A percentile compares a stretch with the other conserved stretches of the same genome.
Evolutionary conservation across 2,797 vertebrate species (phyloP).

Genomic region (Gymnoscopelus microlampas): DNA sequence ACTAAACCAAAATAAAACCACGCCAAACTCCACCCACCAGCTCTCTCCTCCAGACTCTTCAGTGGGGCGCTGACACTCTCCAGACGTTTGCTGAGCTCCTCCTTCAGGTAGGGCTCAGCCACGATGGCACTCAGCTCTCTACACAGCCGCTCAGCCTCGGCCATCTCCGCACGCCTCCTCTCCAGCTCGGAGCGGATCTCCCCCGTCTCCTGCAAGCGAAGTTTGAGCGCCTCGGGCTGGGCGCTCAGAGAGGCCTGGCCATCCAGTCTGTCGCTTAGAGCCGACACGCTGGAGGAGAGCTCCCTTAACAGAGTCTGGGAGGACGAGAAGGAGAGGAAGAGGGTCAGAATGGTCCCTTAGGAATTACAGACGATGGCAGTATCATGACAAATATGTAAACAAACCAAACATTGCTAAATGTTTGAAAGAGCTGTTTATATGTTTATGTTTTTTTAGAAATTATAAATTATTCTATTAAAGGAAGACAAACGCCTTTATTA

Average conservation of each 20-base stretch:
- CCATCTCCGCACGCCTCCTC: conserved; percentile 84
- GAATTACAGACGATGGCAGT: background rate
- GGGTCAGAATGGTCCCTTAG: background rate
- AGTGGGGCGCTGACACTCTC: conserved; percentile 90
- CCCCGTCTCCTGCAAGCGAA: conserved; percentile 92
- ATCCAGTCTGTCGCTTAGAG: conserved; percentile 86
- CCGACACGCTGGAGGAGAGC: conserved; percentile 87
- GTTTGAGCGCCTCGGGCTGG: conserved; percentile 91
- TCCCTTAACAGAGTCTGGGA: conserved; percentile 83
- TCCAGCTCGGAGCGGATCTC: conserved; percentile 94
- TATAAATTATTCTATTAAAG: too few species aligned
- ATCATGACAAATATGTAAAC: too few species aligned
- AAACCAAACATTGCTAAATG: too few species aligned
- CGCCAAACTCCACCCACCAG: conserved; percentile 79
- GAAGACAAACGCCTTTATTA: too few species aligned
- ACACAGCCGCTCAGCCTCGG: conserved; percentile 88
- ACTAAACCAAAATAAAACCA: background rate
- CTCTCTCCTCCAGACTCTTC: conserved; percentile 92
- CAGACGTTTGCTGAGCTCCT: conserved; percentile 94
- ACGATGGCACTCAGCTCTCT: conserved; percentile 90
- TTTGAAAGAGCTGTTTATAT: too few species aligned
- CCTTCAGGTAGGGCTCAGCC: conserved; percentile 93
- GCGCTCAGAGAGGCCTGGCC: conserved; percentile 89
- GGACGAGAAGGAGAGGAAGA: background rate
- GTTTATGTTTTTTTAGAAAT: too few species aligned